phyloP scores from a whole-genome alignment of 2,113 vertebrate genomes.

The Daboia siamensis region DNA sequence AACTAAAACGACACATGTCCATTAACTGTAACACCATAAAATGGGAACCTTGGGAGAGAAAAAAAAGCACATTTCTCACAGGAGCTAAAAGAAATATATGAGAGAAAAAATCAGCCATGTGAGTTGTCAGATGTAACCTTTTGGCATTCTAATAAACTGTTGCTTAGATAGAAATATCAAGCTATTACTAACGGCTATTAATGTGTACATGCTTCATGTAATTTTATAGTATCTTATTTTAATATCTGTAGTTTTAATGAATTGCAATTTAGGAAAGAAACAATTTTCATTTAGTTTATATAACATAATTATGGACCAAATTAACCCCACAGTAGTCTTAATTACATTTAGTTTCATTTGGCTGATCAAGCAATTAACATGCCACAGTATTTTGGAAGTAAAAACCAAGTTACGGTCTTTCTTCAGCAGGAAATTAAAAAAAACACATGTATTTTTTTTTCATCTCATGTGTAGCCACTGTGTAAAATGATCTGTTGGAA shows the following conservation, averaged over 20 bases:
- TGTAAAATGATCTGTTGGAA: constrained; percentile 62
- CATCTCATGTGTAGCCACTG: constrained; percentile 63
- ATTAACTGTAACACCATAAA: constrained; percentile 34
- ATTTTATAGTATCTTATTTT: constrained; percentile 93
- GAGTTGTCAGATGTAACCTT: constrained; percentile 80
- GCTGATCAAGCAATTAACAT: constrained; percentile 89
- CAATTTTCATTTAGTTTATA: constrained; percentile 92
- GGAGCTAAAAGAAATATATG: constrained; percentile 37
- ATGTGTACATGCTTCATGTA: constrained; percentile 95
- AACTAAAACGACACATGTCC: constrained; percentile 17
- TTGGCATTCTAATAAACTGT: constrained; percentile 80
- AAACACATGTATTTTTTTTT: constrained; percentile 62
- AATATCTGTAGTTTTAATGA: constrained; percentile 98
- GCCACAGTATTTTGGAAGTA: constrained; percentile 80
- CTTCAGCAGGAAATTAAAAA: constrained; percentile 54
- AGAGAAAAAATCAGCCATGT: constrained; percentile 71
- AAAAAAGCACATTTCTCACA: constrained; percentile 56
- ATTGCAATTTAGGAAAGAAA: constrained; percentile 97
- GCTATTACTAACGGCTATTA: constrained; percentile 85
- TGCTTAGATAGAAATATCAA: constrained; percentile 84
- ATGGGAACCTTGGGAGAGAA: constrained; percentile 15
- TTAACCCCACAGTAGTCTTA: constrained; percentile 97
- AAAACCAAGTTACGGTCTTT: constrained; percentile 73
- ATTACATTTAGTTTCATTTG: constrained; percentile 99
- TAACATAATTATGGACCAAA: constrained; percentile 98